Base-by-base conservation (phyloP, 1,140 invertebrate species). In the Cryptotermes secundus region DNA sequence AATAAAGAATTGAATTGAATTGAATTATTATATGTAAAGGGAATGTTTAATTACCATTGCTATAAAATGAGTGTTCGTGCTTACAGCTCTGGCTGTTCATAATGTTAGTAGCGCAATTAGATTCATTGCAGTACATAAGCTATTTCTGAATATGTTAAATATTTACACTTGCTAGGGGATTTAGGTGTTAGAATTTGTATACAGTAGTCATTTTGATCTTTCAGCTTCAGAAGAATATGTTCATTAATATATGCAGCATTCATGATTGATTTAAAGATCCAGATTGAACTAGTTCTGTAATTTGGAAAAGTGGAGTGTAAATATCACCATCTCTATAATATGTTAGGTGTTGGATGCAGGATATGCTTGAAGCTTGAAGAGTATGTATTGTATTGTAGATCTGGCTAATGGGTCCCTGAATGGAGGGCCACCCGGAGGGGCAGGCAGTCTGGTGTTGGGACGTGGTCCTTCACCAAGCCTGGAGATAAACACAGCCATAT, bases 381-480 rank as follows among this genome's bases (percentile, higher is more conserved):
- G 80, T 1, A 10, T 81, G 80, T 7, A 31, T 82, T 82, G 31
- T 82, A 31, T 22, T 26, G 36, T 42, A 90, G 90, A 91, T 87
- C 87, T 91, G 83, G 88, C 88, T 82, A 89, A 88, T 87, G 80
- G 88, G 34, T 84, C 88, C n/a, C 86, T 90, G 34, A 90, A 90
- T 85, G 89, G 90, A 38, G 87, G 88, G 34, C 38, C 82, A 49
- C 42, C 38, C 53, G 79, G 82, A 0, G n/a, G n/a, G n/a, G 79
- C 65, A 34, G 88, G 88, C 36, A 88, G 88, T 84, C 85, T 91
- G 83, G 89, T 90, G 79, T 84, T 92, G 85, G 89, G 91, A 83
- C 89, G 90, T 86, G 92, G 89, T 86, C 87, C 90, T 86, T 92
- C 92, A 85, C 91, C 92, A 85, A 91, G 90, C 86, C 90, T 92